Percentiles rank a stretch among this genome's conserved stretches.
Conservation (phyloP, 2,888 invertebrate genomes). For the Drosophila rubida region DNA sequence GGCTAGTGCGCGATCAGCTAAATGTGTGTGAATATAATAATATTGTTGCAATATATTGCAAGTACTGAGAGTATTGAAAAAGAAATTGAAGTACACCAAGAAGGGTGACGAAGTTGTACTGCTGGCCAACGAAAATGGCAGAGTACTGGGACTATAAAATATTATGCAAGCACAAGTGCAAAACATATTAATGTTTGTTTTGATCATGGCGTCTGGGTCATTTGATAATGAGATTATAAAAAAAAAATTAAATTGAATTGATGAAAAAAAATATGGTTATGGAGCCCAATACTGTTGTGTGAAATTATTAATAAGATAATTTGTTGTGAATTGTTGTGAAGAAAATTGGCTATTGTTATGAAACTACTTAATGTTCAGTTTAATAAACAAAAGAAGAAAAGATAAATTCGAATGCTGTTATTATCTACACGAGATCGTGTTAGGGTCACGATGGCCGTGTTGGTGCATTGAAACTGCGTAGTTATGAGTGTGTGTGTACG, state of each 20-base stretch:
- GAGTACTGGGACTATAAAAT: not conserved
- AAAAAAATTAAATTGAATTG: not conserved
- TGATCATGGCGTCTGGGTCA: not conserved
- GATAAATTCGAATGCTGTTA: too few species aligned
- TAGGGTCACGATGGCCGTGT: not conserved
- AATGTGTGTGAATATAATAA: constrained; percentile 12
- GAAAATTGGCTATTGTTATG: too few species aligned
- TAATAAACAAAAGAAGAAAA: too few species aligned
- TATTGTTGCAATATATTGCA: constrained; percentile 8
- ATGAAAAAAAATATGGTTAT: too few species aligned
- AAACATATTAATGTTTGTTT: not conserved
- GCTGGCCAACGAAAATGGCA: not conserved
- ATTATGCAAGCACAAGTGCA: not conserved
- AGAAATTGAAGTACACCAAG: too few species aligned
- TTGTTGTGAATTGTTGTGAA: too few species aligned
- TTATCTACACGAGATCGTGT: too few species aligned
- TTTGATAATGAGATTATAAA: not conserved
- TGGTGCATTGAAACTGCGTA: not conserved
- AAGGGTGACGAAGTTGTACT: too few species aligned
- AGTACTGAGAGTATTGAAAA: constrained; percentile 5
- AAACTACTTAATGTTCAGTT: too few species aligned
- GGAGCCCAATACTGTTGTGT: too few species aligned
- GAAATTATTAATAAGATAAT: too few species aligned
- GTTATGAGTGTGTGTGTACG: not conserved
- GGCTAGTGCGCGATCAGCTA: constrained; percentile 28